Conservation (phyloP, 2,797 vertebrate species). For the Lophotriccus pileatus region DNA sequence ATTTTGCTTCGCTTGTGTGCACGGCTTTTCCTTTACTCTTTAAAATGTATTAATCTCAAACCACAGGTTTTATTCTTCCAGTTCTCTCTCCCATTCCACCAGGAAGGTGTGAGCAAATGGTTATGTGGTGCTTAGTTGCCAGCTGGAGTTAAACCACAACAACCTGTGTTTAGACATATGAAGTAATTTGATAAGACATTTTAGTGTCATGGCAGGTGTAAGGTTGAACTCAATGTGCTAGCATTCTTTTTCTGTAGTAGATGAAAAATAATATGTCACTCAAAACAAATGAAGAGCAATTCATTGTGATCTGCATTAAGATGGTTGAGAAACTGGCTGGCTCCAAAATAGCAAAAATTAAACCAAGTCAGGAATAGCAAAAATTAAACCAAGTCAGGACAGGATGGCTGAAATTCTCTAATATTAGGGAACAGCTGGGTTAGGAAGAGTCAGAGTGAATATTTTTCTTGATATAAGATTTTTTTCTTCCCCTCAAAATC, state of each 20-base stretch:
- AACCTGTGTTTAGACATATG: not conserved
- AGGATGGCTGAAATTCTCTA: too few species aligned
- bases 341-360: not conserved
- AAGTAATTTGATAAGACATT: not conserved
- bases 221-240: not conserved
- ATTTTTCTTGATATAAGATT: not conserved
- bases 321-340: not conserved
- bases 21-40: not conserved
- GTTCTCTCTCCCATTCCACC: not conserved
- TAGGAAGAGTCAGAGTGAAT: not conserved
- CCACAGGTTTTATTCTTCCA: not conserved
- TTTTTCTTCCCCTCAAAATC: not conserved
- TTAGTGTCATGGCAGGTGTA: not conserved
- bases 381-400: not conserved
- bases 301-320: not conserved
- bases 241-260: not conserved
- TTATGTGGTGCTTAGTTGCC: not conserved
- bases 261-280: not conserved
- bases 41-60: not conserved
- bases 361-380: not conserved
- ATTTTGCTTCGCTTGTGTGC: not conserved
- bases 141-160: not conserved
- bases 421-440: not conserved
- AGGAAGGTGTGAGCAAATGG: accelerated
- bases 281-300: not conserved